Percentiles rank a stretch among this genome's conserved stretches.
These are phyloP conservation scores for Platichthys flesus DNA, from an alignment of 2,113 vertebrate species.

Conservation along the genomic window DNA sequence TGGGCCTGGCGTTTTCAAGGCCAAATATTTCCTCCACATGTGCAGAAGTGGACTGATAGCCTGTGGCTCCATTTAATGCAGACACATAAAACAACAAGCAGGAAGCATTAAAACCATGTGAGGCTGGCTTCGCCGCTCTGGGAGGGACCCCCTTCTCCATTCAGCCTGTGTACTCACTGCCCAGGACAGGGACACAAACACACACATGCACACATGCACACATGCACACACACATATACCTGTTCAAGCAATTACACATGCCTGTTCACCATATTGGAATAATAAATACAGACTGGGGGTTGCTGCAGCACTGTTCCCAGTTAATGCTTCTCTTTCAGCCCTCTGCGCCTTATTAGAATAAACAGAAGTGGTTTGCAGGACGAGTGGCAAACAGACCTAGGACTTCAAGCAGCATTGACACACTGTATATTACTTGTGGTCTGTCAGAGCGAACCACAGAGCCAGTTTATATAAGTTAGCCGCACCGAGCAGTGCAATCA, in stretches of 20 bases:
- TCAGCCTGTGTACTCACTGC: constrained; percentile 51
- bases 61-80: constrained; percentile 77
- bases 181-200: constrained; percentile 7
- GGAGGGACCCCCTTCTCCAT: constrained; percentile 61
- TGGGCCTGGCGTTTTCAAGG: constrained; percentile 19
- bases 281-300: constrained; percentile 66
- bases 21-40: constrained; percentile 64
- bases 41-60: constrained; percentile 59
- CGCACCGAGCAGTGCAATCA: constrained; percentile 10
- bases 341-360: constrained; percentile 61
- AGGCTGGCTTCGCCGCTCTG: constrained; percentile 56
- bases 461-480: constrained; percentile 16
- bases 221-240: constrained; percentile 46
- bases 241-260: constrained; percentile 67
- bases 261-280: constrained; percentile 60
- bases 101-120: constrained; percentile 76
- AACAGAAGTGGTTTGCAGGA: constrained; percentile 60
- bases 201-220: constrained; percentile 18
- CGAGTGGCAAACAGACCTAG: constrained; percentile 39
- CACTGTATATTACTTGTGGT: constrained; percentile 24
- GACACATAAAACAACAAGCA: constrained; percentile 80
- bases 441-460: constrained; percentile 25
- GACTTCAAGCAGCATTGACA: constrained; percentile 20
- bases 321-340: constrained; percentile 59
- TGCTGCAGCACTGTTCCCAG: constrained; percentile 23